phyloP scores from a whole-genome alignment of 2,797 vertebrate species.

The Danio tinwini region DNA sequence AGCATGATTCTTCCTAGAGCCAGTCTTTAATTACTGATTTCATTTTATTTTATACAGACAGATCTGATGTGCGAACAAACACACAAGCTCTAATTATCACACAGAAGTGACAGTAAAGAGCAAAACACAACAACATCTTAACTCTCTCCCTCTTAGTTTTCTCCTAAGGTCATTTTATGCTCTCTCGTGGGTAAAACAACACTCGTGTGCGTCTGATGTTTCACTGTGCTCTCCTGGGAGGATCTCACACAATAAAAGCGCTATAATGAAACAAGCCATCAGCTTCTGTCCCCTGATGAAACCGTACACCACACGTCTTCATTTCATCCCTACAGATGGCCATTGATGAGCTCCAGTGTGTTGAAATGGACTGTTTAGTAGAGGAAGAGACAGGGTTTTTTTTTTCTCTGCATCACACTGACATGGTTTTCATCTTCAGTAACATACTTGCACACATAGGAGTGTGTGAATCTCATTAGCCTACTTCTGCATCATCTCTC shows the following conservation, averaged over 20 bases:
- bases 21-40: slow-evolving; percentile 8
- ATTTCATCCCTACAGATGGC: slow-evolving; percentile 1
- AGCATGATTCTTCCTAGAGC: not conserved
- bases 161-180: slow-evolving; percentile 31
- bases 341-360: not conserved
- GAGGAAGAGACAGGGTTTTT: not conserved
- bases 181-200: slow-evolving; percentile 4
- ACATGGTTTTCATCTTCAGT: slow-evolving; percentile 19
- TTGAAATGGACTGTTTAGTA: not conserved
- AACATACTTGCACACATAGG: not conserved
- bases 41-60: not conserved
- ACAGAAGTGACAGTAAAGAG: not conserved
- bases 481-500: slow-evolving; percentile 41
- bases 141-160: not conserved
- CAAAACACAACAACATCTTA: not conserved
- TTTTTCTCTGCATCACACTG: not conserved
- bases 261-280: slow-evolving; percentile 20
- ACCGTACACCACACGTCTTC: slow-evolving; percentile 9
- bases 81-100: not conserved
- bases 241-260: slow-evolving; percentile 25
- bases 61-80: not conserved
- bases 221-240: slow-evolving; percentile 20
- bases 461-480: slow-evolving; percentile 57
- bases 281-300: slow-evolving; percentile 20
- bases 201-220: slow-evolving; percentile 35